Base-by-base conservation (phyloP, 2,113 vertebrate species). In the Ictidomys tridecemlineatus region DNA sequence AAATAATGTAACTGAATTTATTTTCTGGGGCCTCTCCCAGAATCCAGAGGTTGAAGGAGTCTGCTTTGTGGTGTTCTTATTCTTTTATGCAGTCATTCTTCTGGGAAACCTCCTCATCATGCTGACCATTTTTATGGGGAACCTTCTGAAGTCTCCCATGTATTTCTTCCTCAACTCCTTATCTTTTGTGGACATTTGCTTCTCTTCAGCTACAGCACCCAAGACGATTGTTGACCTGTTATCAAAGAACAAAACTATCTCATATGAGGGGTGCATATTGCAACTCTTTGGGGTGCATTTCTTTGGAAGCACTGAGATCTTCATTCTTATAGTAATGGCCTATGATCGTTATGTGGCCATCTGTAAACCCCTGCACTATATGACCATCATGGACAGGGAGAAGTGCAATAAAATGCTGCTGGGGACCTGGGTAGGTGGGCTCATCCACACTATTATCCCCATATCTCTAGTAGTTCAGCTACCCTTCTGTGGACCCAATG, bases 401-500 rank as follows among this genome's bases (percentile, higher is more conserved):
- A 94, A 42, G 45, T 98, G 97, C 45, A 88, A 56, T 74, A 95
- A 85, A 37, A 88, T 96, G 96, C 30, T 98, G 5, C 20, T 97
- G 61, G 85, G 89, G 16, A 89, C 83, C 0, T 98, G 97, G 94
- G 11, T 94, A 10, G 77, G 94, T 18, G 94, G 97, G 1, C 97
- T 98, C n/a, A 4, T 95, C 2, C 92, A 98, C n/a, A 88, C 96
- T 8, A 18, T 95, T 16, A 78, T 96, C 28, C 78, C 96, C 45
- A 88, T 96, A 56, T 45, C 83, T 63, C 61, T 97, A 3, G 72
- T 96, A 2, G 34, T 89, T 0, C 92, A 87, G 2, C 73, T 98
- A 16, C 86, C 90, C 13, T 98, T 98, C 67, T 98, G 98, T 96
- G 96, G 95, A 7, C 96, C 97, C 67, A 98, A 78, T 58, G 92